Percentiles rank a stretch among this genome's conserved stretches.
phyloP scores from a whole-genome alignment of 2,888 invertebrate species.

The Metellina segmentata region DNA sequence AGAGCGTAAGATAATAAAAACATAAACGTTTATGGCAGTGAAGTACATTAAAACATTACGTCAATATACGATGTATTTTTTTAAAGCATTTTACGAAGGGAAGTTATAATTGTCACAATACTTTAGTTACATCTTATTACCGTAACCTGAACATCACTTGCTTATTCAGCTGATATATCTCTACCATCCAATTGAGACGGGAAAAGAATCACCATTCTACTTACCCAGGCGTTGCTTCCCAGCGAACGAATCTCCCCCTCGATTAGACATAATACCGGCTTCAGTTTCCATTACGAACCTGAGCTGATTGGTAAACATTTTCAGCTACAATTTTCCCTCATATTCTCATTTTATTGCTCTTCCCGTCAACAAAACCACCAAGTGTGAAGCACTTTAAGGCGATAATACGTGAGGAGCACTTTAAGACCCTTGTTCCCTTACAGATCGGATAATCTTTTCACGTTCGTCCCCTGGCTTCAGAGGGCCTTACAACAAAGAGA shows the following conservation, averaged over 20 bases:
- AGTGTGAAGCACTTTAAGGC: constrained; percentile 7
- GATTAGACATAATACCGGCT: not conserved
- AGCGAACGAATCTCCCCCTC: not conserved
- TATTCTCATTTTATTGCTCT: not conserved
- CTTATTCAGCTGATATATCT: no score
- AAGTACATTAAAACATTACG: no score
- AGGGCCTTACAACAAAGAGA: constrained; percentile 42
- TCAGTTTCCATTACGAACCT: not conserved
- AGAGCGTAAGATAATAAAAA: no score
- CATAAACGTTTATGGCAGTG: no score
- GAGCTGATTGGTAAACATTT: not conserved
- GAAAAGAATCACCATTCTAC: no score
- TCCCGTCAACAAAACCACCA: constrained; percentile 8
- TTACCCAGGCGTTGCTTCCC: no score
- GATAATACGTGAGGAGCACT: constrained; percentile 45
- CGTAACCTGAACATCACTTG: no score
- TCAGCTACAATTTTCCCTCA: not conserved
- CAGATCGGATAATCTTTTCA: constrained; percentile 53
- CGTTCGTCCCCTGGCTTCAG: constrained; percentile 34
- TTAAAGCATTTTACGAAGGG: no score
- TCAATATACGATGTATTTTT: no score
- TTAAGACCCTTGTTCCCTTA: constrained; percentile 16
- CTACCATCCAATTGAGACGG: no score
- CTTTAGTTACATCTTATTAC: no score
- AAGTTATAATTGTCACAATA: no score